phyloP scores from a whole-genome alignment of 2,113 vertebrate genomes.

The Rana temporaria region DNA sequence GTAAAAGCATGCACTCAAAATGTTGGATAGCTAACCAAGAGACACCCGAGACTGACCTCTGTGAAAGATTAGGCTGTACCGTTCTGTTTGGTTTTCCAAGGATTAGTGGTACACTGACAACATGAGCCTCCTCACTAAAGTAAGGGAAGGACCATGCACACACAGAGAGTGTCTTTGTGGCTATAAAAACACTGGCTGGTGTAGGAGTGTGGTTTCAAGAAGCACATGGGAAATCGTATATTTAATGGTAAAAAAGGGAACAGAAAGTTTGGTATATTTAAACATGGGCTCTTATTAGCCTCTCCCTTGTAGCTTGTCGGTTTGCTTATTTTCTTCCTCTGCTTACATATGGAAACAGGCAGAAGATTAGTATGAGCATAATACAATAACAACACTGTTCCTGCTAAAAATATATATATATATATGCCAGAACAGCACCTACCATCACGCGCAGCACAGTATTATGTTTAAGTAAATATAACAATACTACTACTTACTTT shows the following conservation, averaged over 20 bases:
- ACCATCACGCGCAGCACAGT: neutral
- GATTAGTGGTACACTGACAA: slow-evolving; percentile 59
- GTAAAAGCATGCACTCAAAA: neutral
- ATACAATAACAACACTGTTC: slow-evolving; percentile 35
- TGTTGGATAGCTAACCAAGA: slow-evolving; percentile 24
- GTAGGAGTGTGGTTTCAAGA: slow-evolving; percentile 66
- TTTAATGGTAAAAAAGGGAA: slow-evolving; percentile 64
- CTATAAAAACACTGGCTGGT: slow-evolving; percentile 62
- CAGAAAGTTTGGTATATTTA: slow-evolving; percentile 68
- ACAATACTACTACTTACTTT: neutral
- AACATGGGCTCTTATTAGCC: slow-evolving; percentile 62
- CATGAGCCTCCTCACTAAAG: slow-evolving; percentile 60
- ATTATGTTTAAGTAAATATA: neutral
- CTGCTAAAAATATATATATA: neutral
- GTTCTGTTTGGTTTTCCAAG: slow-evolving; percentile 61
- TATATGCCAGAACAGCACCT: neutral
- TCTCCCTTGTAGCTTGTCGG: slow-evolving; percentile 57
- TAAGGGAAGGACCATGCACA: slow-evolving; percentile 59
- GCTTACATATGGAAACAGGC: slow-evolving; percentile 57
- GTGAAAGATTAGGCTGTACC: slow-evolving; percentile 59
- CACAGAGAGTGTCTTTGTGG: slow-evolving; percentile 60
- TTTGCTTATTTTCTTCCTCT: slow-evolving; percentile 56
- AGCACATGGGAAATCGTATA: slow-evolving; percentile 61
- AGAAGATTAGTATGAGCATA: slow-evolving; percentile 5
- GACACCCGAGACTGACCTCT: slow-evolving; percentile 48